Evolutionary conservation across 2,113 vertebrate genomes (phyloP), one percentile per base, ranked within the genome.

Genomic region (Indicator maculatus): DNA sequence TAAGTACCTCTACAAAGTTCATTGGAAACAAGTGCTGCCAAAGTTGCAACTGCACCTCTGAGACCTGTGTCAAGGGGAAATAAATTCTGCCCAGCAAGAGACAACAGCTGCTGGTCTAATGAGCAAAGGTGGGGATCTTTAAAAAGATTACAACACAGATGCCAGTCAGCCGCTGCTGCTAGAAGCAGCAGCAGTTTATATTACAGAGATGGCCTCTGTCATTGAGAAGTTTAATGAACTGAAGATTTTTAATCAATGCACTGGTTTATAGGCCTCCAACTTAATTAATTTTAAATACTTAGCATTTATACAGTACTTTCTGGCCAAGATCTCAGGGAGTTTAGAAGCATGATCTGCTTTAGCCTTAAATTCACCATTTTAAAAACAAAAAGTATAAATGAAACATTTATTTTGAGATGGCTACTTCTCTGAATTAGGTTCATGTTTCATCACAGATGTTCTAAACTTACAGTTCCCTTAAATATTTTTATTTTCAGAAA

Each of bases 171-270:
- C 0, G 2, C 79, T 0, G 2, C 64, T 28, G 53, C 87, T 88
- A 45, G 26, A 63, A 89, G 36, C 0, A 0, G 36, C 0, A 0
- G 64, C 38, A 83, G 28, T 39, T 93, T 83, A 27, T 86, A 94
- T 83, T 69, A 58, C 18, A 7, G 85, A 69, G 69, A 77, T 70
- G 60, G 89, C 65, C 78, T 93, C 78, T 83, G 83, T 83, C 78
- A 75, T 16, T 50, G 61, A 39, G 65, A 88, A 75, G 65, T 67
- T 96, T 86, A 95, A 93, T 86, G 89, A 93, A 83, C 44, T 81
- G 82, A 88, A 78, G 72, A 72, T 78, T 94, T 96, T 95, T 95
- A 95, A 95, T 97, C 96, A 96, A 88, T 90, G 60, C 64, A 44
- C 73, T 41, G 55, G 53, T 95, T 97, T 94, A 95, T 36, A 65